A percentile compares a stretch with the other conserved stretches of the same genome.
These are phyloP conservation scores for Sciaenops ocellatus DNA, from an alignment of 2,797 vertebrate genomes.

Conservation along the genomic window DNA sequence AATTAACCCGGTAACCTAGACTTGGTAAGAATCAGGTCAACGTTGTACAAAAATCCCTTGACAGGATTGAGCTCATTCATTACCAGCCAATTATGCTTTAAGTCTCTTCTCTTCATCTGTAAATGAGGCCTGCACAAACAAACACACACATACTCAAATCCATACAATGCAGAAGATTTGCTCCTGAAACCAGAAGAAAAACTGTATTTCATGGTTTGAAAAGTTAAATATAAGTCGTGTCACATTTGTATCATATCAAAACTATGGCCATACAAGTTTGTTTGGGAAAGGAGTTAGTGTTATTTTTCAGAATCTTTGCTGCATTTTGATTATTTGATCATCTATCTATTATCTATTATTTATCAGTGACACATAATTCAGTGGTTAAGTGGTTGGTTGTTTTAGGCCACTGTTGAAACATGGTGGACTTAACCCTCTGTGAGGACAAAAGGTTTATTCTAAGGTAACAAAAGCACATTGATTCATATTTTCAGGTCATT, in stretches of 20 bases:
- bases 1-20: constrained; percentile 12
- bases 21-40: constrained; percentile 32
- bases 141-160: background rate
- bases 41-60: constrained; percentile 20
- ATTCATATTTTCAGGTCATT: too few species aligned
- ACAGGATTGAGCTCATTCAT: constrained; percentile 36
- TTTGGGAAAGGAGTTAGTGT: background rate
- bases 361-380: background rate
- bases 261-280: background rate
- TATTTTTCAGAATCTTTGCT: background rate
- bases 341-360: too few species aligned
- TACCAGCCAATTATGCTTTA: constrained; percentile 4
- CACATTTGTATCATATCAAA: too few species aligned
- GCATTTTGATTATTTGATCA: background rate
- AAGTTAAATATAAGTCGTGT: background rate
- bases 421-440: too few species aligned
- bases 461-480: background rate
- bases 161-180: background rate
- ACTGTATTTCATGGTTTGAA: background rate
- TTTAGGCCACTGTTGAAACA: too few species aligned
- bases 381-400: too few species aligned
- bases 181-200: background rate
- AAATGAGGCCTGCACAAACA: background rate
- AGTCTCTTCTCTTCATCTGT: constrained; percentile 6
- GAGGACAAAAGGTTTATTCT: too few species aligned